Percentiles rank a stretch among this genome's conserved stretches.
These are phyloP conservation scores for Falco rusticolus DNA, from an alignment of 2,797 vertebrate species.

Conservation along the genomic window DNA sequence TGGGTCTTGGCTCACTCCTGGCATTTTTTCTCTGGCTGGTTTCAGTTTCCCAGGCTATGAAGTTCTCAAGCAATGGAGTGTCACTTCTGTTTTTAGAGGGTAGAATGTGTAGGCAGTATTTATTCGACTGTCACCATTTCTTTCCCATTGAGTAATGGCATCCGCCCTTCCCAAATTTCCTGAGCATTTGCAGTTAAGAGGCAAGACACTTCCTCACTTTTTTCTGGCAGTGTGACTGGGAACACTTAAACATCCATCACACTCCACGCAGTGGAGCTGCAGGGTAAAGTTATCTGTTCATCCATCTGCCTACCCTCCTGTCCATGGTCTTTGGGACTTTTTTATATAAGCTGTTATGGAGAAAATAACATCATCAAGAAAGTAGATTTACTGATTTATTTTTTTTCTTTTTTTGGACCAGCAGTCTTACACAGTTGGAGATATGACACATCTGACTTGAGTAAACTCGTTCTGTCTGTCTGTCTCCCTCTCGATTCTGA, in stretches of 20 bases:
- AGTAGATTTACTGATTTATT: not conserved
- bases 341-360: not conserved
- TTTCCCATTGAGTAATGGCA: not conserved
- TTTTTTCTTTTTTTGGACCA: not conserved
- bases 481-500: conserved; percentile 54
- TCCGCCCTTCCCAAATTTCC: not conserved
- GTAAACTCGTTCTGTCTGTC: not conserved
- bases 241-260: not conserved
- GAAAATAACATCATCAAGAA: not conserved
- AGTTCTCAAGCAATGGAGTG: not conserved
- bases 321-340: not conserved
- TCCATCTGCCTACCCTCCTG: not conserved
- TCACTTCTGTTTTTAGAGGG: not conserved
- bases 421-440: not conserved
- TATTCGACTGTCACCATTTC: not conserved
- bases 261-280: not conserved
- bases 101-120: not conserved
- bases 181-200: not conserved
- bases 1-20: not conserved
- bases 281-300: not conserved
- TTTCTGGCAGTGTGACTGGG: not conserved
- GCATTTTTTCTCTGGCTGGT: not conserved
- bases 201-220: not conserved
- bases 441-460: not conserved
- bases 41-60: not conserved